Base-by-base conservation (phyloP, 1,140 invertebrate genomes). In the Trichonephila inaurata region DNA sequence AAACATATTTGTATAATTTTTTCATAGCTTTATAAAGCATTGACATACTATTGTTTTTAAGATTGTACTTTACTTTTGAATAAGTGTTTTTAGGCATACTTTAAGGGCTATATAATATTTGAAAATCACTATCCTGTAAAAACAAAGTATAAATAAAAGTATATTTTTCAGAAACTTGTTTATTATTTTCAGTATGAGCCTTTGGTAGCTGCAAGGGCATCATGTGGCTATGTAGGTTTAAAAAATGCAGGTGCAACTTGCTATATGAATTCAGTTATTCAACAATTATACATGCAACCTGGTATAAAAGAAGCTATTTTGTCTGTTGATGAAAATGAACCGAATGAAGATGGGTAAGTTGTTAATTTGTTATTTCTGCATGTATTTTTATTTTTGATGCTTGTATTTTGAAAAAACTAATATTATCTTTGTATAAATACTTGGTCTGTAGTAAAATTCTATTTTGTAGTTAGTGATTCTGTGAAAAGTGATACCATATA, bases 171-270 rank as follows among this genome's bases (percentile, higher is more conserved):
- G 0, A 40, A 19, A 19, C 21, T 28, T 40, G 33, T 40, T 40
- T 40, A 40, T n/a, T 33, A 44, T 40, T 83, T 94, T 16, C 85
- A 97, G 95, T 96, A 96, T 95, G 95, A 96, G 77, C 97, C 97
- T 60, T 95, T 96, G 24, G 96, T 97, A 51, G 96, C 96, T 58
- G 96, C 96, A 12, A 95, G 97, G 61, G 96, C 96, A 24, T 89
- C 95, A 10, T 96, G 96, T 95, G 96, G 96, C 28, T 97, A 96
- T 95, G 97, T 97, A 33, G 97, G 97, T 24, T 94, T 97, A 88
- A 97, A 97, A 95, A 97, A 97, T 96, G 97, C 96, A 91, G 97
- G 97, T 83, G 97, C 97, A 24, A 97, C 97, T 8, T 97, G 97
- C 94, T 97, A 97, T 95, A 97, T 97, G 97, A 97, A 97, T 95